A percentile compares a stretch with the other conserved stretches of the same genome.
Evolutionary conservation across 2,888 invertebrate species (phyloP).

Genomic region (Odontocerum albicorne): DNA sequence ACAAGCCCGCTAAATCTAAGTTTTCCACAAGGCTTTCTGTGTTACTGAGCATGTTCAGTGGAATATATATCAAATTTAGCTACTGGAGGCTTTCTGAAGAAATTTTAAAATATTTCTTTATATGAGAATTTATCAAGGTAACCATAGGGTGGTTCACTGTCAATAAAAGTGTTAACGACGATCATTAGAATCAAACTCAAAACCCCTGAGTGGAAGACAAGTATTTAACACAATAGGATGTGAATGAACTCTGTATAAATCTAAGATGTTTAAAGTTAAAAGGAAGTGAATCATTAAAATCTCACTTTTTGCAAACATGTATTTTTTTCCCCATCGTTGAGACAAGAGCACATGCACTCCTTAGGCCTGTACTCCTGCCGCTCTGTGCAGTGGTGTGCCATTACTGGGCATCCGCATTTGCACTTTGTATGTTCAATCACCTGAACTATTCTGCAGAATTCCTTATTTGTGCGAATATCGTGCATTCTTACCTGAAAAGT

Average conservation of each 20-base stretch:
- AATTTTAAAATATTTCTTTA: too few relatives aligned
- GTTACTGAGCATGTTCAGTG: too few relatives aligned
- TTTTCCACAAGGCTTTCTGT: too few relatives aligned
- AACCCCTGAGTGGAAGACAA: too few relatives aligned
- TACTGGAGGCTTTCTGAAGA: too few relatives aligned
- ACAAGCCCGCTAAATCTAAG: too few relatives aligned
- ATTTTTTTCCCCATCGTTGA: conserved; percentile 37
- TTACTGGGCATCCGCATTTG: conserved; percentile 40
- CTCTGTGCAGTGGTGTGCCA: conserved; percentile 38
- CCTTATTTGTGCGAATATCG: conserved; percentile 20
- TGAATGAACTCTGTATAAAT: not conserved
- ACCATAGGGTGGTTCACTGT: too few relatives aligned
- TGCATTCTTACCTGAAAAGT: conserved; percentile 27
- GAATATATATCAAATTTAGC: too few relatives aligned
- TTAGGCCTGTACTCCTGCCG: conserved; percentile 41
- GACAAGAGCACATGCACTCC: conserved; percentile 42
- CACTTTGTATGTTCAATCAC: conserved; percentile 42
- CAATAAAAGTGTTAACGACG: too few relatives aligned
- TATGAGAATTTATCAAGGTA: too few relatives aligned
- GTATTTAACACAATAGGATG: not conserved
- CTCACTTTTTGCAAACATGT: conserved; percentile 14
- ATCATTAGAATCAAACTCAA: too few relatives aligned
- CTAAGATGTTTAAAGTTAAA: too few relatives aligned
- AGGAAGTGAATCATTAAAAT: not conserved
- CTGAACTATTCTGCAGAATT: conserved; percentile 39